Conservation (phyloP, 1,140 invertebrate species). For the Microplitis demolitor region DNA sequence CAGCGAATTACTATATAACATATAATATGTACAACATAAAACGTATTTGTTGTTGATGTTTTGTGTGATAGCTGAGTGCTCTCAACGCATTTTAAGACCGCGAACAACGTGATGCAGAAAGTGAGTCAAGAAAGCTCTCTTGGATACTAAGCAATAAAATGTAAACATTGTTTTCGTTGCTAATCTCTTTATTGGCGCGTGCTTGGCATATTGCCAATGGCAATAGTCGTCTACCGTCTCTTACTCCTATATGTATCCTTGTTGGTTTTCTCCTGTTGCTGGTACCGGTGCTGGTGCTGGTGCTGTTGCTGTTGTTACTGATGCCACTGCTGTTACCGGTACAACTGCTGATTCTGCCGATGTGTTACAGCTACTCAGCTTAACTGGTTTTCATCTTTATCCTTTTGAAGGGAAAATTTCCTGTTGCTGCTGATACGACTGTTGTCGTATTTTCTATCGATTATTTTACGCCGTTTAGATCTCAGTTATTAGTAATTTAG, state of each 20-base stretch:
- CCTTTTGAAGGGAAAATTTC: no score
- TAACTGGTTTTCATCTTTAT: no score
- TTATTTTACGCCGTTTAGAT: no score
- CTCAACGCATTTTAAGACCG: conserved; percentile 18
- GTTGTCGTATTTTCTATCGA: no score
- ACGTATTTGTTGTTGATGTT: not conserved
- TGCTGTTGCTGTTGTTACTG: not conserved
- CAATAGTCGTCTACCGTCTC: not conserved
- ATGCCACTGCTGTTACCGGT: not conserved
- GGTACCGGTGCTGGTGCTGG: not conserved
- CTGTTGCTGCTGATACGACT: no score
- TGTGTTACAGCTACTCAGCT: no score
- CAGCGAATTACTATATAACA: not conserved
- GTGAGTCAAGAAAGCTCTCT: conserved; percentile 5
- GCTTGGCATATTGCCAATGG: conserved; percentile 45
- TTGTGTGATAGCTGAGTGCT: not conserved
- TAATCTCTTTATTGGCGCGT: conserved; percentile 56
- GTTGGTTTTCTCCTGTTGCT: not conserved
- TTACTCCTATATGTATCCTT: not conserved
- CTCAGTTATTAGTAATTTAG: no score
- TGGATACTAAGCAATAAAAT: conserved; percentile 34
- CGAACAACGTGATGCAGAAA: conserved; percentile 9
- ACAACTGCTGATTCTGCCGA: no score
- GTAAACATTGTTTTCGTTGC: conserved; percentile 45
- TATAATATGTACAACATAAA: not conserved